Evolutionary conservation across 2,113 vertebrate species (phyloP).

Genomic region (Thalassarche chlororhynchos): DNA sequence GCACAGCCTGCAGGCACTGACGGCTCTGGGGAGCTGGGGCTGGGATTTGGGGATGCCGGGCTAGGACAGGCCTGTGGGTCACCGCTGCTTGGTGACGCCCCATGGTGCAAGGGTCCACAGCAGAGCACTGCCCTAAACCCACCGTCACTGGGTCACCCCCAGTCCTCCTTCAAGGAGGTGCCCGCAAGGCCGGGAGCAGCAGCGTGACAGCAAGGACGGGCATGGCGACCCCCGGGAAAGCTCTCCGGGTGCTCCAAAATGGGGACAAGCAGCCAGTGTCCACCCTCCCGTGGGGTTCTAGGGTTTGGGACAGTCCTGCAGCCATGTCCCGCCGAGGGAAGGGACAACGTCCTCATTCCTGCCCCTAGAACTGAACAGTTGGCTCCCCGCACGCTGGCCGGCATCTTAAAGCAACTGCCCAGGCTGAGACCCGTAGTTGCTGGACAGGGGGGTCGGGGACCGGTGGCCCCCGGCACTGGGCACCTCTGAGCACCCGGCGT

Average conservation of each 20-base stretch:
- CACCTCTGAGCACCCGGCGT: accelerated
- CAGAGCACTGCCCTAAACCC: background rate
- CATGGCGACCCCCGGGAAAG: accelerated
- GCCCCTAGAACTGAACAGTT: background rate
- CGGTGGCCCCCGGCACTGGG: accelerated
- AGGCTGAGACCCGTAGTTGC: accelerated
- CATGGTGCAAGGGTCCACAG: accelerated
- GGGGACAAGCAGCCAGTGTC: accelerated
- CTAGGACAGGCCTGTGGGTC: background rate
- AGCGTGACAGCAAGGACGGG: background rate
- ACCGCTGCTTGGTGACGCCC: background rate
- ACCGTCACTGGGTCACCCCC: background rate
- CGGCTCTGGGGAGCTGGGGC: background rate
- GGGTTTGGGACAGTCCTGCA: background rate
- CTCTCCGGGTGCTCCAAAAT: background rate
- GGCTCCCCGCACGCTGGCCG: accelerated
- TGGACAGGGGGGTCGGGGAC: accelerated
- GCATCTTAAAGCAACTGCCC: background rate
- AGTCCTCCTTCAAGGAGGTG: background rate
- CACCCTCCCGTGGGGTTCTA: background rate
- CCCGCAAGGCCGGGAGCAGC: background rate
- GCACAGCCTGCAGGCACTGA: background rate
- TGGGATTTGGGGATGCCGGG: background rate
- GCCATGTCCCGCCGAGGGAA: accelerated
- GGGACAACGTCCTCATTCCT: accelerated